Base-by-base conservation (phyloP, 64 coral and sea anemone genomes). In the Pocillopora verrucosa region DNA sequence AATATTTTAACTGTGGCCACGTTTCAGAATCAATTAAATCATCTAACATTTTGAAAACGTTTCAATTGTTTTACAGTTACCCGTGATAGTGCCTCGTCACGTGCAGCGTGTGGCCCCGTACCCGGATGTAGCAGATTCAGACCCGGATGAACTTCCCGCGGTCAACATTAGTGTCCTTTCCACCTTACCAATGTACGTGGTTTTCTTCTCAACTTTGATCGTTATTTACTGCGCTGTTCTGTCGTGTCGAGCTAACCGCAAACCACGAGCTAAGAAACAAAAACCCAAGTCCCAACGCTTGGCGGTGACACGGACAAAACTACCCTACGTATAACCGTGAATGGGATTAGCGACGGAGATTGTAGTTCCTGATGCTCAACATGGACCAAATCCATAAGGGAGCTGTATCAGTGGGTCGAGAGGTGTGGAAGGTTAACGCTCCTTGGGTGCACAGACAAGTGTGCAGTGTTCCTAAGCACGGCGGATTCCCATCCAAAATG, bases 191-290 rank as follows among this genome's bases (percentile, higher is more conserved):
- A 81, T 99, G 56, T 99, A 95, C 61, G 72, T 95, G 58, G 91
- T 94, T 16, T 45, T 99, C 0, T 85, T 99, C 34, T 91, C 90
- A 4, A 91, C 88, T 0, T 65, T 99, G 20, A 65, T 99, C 38
- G 60, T 99, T 62, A 45, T 99, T 22, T 99, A 99, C 59, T 99
- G 93, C 61, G 93, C 94, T 38, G 72, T 99, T 19, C 60, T 99
- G 5, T 95, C 97, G 10, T 99, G 94, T 69, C 82, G 94, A 17
- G 83, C 87, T n/a, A 79, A 92, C 25, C 80, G 78, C 13, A 99
- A 95, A 78, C 91, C 94, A n/a, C 91, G 85, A 13, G 16, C 79
- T 34, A 96, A 91, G 88, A 96, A 93, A 75, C 60, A 60, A 15
- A 94, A 90, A 34, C 76, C 91, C 1, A 93, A 92, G 60, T 56